Conservation (phyloP, 2,113 vertebrate genomes). For the Helogale parvula region DNA sequence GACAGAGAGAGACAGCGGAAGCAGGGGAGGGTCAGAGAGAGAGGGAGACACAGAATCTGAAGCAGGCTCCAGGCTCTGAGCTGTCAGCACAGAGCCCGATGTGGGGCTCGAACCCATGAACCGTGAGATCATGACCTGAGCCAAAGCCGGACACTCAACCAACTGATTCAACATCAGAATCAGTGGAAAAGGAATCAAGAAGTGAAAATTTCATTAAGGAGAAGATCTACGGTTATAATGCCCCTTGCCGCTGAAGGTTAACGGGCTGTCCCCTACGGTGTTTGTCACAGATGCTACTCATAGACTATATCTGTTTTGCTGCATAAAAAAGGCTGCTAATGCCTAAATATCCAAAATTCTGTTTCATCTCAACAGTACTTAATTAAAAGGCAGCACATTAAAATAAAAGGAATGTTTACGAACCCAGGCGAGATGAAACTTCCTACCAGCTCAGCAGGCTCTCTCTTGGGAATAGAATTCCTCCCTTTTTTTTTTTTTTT, state of each 20-base stretch:
- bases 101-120: too few relatives aligned
- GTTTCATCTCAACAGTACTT: conserved; percentile 36
- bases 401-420: conserved; percentile 38
- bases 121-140: too few relatives aligned
- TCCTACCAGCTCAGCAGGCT: neutral
- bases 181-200: neutral
- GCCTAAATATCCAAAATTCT: conserved; percentile 43
- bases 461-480: neutral
- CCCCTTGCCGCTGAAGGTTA: neutral
- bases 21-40: too few relatives aligned
- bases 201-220: neutral
- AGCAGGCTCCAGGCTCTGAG: too few relatives aligned
- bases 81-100: too few relatives aligned
- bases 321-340: neutral
- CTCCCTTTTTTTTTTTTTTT: neutral
- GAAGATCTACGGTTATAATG: too few relatives aligned
- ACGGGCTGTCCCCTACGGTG: neutral
- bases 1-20: too few relatives aligned
- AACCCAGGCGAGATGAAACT: conserved; percentile 23
- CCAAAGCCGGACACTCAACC: too few relatives aligned
- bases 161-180: neutral
- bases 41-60: too few relatives aligned
- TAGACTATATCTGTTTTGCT: neutral
- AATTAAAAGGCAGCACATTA: conserved; percentile 5
- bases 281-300: neutral